phyloP scores from a whole-genome alignment of 2,797 vertebrate species.

The Oreortyx pictus region DNA sequence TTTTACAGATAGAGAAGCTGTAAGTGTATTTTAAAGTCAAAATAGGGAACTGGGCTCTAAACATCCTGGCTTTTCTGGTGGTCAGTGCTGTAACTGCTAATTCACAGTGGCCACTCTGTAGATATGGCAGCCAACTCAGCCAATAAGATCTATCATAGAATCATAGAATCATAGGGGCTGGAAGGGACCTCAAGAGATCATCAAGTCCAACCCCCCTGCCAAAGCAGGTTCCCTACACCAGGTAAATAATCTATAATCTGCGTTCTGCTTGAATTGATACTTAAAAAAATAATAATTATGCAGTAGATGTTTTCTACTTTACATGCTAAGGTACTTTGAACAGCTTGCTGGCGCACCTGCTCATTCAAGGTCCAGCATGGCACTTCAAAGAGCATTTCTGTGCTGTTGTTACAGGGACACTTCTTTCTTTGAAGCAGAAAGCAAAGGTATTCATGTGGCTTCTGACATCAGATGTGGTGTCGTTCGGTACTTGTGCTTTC shows the following conservation, averaged over 20 bases:
- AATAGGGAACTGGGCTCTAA: not conserved
- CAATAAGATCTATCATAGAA: not conserved
- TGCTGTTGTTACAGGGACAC: not conserved
- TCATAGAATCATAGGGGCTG: too few relatives aligned
- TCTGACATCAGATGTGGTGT: not conserved
- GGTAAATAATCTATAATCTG: not conserved
- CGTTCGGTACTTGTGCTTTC: not conserved
- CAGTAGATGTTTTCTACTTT: not conserved
- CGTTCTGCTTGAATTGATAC: not conserved
- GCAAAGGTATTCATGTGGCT: not conserved
- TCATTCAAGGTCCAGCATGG: not conserved
- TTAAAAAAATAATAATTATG: not conserved
- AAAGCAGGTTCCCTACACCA: too few relatives aligned
- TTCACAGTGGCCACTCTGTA: not conserved
- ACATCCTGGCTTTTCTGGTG: not conserved
- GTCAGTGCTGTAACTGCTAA: not conserved
- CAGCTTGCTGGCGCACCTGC: rapidly evolving
- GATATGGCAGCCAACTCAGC: not conserved
- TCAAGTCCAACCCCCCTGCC: too few relatives aligned
- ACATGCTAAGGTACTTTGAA: not conserved
- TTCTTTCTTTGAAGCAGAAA: not conserved
- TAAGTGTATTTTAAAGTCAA: slow-evolving; percentile 19
- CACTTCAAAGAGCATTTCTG: not conserved
- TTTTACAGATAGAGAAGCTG: slow-evolving; percentile 37
- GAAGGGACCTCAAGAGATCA: too few relatives aligned